phyloP scores from a whole-genome alignment of 2,113 vertebrate genomes.

The Bujurquina vittata region DNA sequence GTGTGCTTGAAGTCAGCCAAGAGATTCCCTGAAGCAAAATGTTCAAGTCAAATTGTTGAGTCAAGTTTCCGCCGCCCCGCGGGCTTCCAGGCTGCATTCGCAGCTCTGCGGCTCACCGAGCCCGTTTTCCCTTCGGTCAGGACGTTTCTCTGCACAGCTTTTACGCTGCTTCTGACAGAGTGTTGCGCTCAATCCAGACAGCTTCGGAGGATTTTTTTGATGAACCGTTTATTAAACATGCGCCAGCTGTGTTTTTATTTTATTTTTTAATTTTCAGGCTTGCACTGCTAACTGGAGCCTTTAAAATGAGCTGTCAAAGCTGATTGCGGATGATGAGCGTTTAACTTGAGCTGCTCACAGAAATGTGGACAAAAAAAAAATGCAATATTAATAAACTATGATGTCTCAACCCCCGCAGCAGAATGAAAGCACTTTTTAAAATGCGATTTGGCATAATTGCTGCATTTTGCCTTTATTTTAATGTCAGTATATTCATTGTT shows the following conservation, averaged over 20 bases:
- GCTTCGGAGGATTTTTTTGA: slow-evolving; percentile 16
- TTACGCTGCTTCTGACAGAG: slow-evolving; percentile 30
- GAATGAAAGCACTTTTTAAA: not conserved
- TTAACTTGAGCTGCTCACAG: not conserved
- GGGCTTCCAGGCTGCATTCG: slow-evolving; percentile 35
- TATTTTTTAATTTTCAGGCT: not conserved
- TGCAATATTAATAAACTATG: not conserved
- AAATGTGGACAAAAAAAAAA: not conserved
- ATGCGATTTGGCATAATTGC: not conserved
- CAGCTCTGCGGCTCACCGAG: slow-evolving; percentile 39
- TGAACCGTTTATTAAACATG: slow-evolving; percentile 45
- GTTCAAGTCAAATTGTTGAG: slow-evolving; percentile 60
- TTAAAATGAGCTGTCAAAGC: not conserved
- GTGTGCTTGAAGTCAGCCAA: slow-evolving; percentile 72
- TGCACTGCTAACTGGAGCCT: not conserved
- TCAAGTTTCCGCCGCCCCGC: slow-evolving; percentile 58
- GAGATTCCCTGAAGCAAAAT: slow-evolving; percentile 68
- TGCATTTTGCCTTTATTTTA: slow-evolving; percentile 1
- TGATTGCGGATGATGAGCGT: not conserved
- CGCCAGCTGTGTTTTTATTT: slow-evolving; percentile 25
- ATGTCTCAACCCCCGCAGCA: not conserved
- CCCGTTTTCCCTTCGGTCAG: slow-evolving; percentile 28
- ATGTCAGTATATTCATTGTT: not conserved
- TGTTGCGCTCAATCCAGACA: not conserved
- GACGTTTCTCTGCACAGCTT: slow-evolving; percentile 13